Base-by-base conservation (phyloP, 2,113 vertebrate genomes). In the Arothron firmamentum region DNA sequence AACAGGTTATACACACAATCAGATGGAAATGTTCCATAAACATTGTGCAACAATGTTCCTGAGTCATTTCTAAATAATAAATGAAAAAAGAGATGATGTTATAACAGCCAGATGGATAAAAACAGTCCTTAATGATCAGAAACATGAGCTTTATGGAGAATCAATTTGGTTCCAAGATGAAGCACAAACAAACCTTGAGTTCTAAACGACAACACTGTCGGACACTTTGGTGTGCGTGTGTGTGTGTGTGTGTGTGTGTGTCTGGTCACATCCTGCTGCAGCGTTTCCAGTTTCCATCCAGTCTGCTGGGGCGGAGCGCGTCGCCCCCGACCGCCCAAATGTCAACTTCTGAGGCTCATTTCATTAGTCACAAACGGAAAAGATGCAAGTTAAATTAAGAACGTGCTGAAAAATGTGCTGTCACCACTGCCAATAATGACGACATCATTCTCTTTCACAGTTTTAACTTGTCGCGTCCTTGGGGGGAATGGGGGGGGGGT, bases 391-490 rank as follows among this genome's bases (percentile, higher is more conserved):
- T 62, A 43, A 50, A 56, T 53, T 23, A 5, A 50, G 34, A 31
- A 41, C 17, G 5, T 41, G 59, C 21, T 38, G 6, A 58, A 70
- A 72, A 51, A 68, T 48, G 28, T 43, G 54, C 57, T 1, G 17
- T 64, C 56, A 77, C 53, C 72, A 67, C 65, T 51, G 13, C 28
- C 42, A 18, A 67, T 1, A 50, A 45, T 67, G 67, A 77, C n/a
- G 60, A 59, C 61, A 72, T 67, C 49, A 42, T 56, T 52, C 34
- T 11, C 42, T 65, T 3, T 46, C 49, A 20, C 14, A 45, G 55
- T 79, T 65, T 56, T 23, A 74, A 70, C 65, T 59, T 18, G 61
- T 70, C 52, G 51, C 68, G 72, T 70, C 65, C 71, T 67, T 51
- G 41, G 41, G 42, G 14, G 43, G 43, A 45, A 7, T 1, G 43